These are phyloP conservation scores for Hesperia comma DNA, from an alignment of 2,888 invertebrate genomes.

Conservation along the genomic window DNA sequence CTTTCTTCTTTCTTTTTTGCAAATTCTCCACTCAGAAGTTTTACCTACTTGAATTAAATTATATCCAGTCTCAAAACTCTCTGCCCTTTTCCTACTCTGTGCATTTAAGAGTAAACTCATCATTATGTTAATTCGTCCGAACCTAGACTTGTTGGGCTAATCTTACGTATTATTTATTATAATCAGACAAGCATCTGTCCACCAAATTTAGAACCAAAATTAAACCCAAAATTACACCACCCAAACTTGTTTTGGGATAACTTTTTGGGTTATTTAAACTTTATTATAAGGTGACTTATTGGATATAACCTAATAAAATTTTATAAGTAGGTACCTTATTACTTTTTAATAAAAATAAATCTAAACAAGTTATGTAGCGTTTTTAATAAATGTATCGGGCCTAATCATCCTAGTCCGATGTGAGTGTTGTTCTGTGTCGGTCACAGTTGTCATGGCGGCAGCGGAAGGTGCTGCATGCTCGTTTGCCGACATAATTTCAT, in stretches of 20 bases:
- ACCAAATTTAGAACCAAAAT: constrained; percentile 18
- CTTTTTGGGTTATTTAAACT: constrained; percentile 11
- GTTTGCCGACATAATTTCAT: too few species aligned
- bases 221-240: constrained; percentile 21
- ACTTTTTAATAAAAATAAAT: too few species aligned
- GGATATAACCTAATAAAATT: background rate
- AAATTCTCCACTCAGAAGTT: too few species aligned
- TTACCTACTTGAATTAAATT: too few species aligned
- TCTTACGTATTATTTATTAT: constrained; percentile 18
- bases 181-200: constrained; percentile 28
- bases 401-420: too few species aligned
- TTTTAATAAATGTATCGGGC: too few species aligned
- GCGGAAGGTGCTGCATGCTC: too few species aligned
- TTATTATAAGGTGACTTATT: constrained; percentile 19
- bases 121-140: constrained; percentile 70
- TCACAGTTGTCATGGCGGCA: too few species aligned
- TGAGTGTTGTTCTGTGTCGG: too few species aligned
- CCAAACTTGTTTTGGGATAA: constrained; percentile 27
- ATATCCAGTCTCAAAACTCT: background rate
- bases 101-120: constrained; percentile 50
- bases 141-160: constrained; percentile 22
- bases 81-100: constrained; percentile 42
- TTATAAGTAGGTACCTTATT: background rate
- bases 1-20: too few species aligned
- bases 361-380: too few species aligned